Evolutionary conservation across 2,113 vertebrate genomes (phyloP).

Genomic region (Rhodinocichla rosea): DNA sequence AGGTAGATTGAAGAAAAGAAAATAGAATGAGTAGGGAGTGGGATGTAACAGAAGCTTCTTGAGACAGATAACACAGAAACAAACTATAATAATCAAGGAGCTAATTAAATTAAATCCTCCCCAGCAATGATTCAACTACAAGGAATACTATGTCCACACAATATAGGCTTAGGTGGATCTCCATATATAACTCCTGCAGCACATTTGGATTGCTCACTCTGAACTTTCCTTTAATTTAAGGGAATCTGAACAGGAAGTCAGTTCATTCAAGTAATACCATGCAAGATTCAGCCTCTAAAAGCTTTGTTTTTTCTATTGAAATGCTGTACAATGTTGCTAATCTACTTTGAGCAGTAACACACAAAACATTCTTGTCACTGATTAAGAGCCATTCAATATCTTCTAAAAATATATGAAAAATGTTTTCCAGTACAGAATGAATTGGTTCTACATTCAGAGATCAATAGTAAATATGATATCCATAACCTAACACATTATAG

Average conservation of each 20-base stretch:
- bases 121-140: background rate
- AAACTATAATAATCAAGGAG: background rate
- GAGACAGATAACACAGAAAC: background rate
- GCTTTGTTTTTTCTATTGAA: background rate
- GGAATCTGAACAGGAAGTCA: background rate
- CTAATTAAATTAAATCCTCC: background rate
- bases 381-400: conserved; percentile 40
- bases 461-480: conserved; percentile 25
- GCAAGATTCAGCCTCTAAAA: background rate
- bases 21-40: background rate
- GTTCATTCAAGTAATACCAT: background rate
- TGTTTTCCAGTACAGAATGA: background rate
- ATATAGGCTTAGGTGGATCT: background rate
- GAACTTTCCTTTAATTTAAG: background rate
- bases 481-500: conserved; percentile 28
- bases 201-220: background rate
- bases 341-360: background rate
- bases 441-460: background rate
- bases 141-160: background rate
- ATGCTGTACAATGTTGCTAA: background rate
- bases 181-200: background rate
- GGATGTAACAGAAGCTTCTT: background rate
- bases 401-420: conserved; percentile 52
- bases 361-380: background rate
- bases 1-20: background rate